Evolutionary conservation across 2,797 vertebrate species (phyloP).

Genomic region (Sebastes diploproa): DNA sequence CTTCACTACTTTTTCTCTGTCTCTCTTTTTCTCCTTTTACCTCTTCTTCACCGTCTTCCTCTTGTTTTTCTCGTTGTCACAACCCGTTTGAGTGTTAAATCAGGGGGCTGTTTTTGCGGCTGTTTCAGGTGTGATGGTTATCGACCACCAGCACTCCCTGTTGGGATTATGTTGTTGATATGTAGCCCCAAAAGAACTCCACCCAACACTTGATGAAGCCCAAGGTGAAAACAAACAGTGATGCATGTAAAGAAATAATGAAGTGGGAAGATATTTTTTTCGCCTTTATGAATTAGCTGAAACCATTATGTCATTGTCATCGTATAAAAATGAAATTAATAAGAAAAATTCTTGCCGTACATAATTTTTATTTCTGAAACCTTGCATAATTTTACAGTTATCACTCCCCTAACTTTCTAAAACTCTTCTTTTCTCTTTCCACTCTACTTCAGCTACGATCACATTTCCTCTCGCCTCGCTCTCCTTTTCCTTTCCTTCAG

Average conservation of each 20-base stretch:
- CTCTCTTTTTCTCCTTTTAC: background rate
- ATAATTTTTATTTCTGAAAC: background rate
- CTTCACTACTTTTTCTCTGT: background rate
- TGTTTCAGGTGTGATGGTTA: conserved; percentile 42
- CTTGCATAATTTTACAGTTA: background rate
- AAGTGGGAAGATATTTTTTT: background rate
- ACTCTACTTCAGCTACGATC: background rate
- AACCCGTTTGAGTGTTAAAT: conserved; percentile 31
- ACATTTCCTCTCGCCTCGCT: background rate
- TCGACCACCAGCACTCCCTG: conserved; percentile 16
- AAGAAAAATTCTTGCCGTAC: background rate
- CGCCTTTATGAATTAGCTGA: background rate
- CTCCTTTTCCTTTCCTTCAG: background rate
- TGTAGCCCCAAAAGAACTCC: background rate
- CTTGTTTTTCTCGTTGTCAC: conserved; percentile 27
- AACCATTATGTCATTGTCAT: background rate
- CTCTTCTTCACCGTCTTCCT: conserved; percentile 16
- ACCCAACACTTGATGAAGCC: conserved; percentile 9
- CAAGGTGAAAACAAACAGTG: conserved; percentile 33
- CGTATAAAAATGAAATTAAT: background rate
- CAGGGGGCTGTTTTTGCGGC: conserved; percentile 17
- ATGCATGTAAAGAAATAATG: background rate
- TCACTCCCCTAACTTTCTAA: background rate
- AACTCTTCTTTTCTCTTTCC: background rate
- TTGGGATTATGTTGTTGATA: conserved; percentile 18